phyloP scores from a whole-genome alignment of 1,140 invertebrate genomes.

The Bombus ignitus region DNA sequence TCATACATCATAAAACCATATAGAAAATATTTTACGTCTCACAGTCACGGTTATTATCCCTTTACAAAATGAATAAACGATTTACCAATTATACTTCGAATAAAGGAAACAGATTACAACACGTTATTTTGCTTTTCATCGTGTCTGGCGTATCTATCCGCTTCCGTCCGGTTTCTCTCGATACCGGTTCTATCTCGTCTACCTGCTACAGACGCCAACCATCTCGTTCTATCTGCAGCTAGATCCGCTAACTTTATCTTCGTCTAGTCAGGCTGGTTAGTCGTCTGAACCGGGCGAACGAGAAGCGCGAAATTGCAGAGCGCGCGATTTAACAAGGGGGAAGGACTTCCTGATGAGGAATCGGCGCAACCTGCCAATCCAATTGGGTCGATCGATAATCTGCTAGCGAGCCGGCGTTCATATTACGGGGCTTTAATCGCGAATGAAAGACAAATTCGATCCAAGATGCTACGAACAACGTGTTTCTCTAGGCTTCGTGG shows the following conservation, averaged over 20 bases:
- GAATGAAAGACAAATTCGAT: constrained; percentile 42
- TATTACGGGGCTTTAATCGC: constrained; percentile 31
- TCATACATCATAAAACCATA: background rate
- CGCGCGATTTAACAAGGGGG: constrained; percentile 1
- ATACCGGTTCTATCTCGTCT: background rate
- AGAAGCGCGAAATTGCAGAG: constrained; percentile 15
- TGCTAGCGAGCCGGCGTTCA: background rate
- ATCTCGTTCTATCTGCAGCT: background rate
- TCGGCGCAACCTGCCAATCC: constrained; percentile 19
- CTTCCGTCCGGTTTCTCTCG: background rate
- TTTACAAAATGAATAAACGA: background rate
- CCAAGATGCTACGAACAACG: background rate
- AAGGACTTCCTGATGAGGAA: constrained; percentile 16
- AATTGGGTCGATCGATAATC: constrained; percentile 62
- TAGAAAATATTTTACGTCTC: background rate
- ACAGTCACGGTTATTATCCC: too few species aligned
- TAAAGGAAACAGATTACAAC: too few species aligned
- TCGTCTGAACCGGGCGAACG: background rate
- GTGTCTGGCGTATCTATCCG: background rate
- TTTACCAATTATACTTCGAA: background rate
- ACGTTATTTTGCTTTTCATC: constrained; percentile 8
- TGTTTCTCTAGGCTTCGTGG: background rate
- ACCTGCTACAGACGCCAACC: too few species aligned
- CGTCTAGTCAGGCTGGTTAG: background rate
- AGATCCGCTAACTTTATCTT: constrained; percentile 42